Base-by-base conservation (phyloP, 2,888 invertebrate genomes). In the Harpagoxenus sublaevis region DNA sequence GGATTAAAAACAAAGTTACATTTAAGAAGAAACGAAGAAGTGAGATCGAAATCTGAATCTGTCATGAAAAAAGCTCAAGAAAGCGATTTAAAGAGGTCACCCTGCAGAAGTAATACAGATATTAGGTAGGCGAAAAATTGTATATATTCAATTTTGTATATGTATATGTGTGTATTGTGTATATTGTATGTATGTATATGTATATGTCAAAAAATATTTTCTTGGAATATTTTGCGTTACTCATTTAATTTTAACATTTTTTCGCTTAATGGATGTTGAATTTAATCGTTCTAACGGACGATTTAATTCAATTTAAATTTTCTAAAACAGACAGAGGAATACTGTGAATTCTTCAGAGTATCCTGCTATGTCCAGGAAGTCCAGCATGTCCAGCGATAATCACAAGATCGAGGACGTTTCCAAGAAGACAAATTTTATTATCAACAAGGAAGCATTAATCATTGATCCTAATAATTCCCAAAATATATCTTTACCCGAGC, bases 11-110 rank as follows among this genome's bases (percentile, higher is more conserved):
- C 87, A n/a, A 92, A 91, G 5, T 83, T 93, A 23, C 88, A 92
- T 23, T 91, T 92, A 1, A 89, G 84, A n/a, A 90, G 89, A 68
- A 91, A 85, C 84, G 93, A 93, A 53, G 87, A 92, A 65, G 90
- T 84, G 51, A 90, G 90, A 85, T 91, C 90, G 8, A 83, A 66
- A 35, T 91, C 91, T 48, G 91, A 86, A 66, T 83, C 88, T 31
- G 83, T 86, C 18, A 60, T 91, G 18, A 92, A 93, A 68, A 87
- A 89, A 28, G 57, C 84, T 66, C 87, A 89, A 42, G 63, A 63
- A 35, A 85, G 84, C 23, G 88, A 88, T 15, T 86, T 92, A 87
- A 91, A 87, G 57, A 93, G 90, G 0, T n/a, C 60, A 31, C n/a
- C 15, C 6, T 48, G 8, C 62, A 48, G 15, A 31, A 74, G 74